Conservation (phyloP, 2,113 vertebrate genomes). For the Trematocara macrostoma region DNA sequence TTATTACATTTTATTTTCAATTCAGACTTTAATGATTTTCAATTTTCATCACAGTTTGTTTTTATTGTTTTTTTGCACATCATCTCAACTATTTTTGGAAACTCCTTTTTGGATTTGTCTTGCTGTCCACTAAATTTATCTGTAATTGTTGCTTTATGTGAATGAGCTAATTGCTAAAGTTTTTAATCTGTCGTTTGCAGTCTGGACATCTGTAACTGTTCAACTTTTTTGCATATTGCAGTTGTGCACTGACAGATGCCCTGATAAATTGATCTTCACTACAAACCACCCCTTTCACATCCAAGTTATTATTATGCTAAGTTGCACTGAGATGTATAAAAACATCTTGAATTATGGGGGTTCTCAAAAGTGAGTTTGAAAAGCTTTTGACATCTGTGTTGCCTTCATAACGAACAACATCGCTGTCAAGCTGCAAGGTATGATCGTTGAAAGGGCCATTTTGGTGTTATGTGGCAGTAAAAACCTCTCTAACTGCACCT, state of each 20-base stretch:
- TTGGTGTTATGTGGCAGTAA: constrained; percentile 22
- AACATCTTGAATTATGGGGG: background rate
- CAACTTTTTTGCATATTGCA: background rate
- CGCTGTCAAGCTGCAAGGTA: constrained; percentile 6
- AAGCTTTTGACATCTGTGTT: background rate
- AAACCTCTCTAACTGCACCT: constrained; percentile 6
- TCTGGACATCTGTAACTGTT: background rate
- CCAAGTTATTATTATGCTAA: background rate
- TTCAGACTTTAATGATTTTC: background rate
- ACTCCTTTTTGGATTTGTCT: background rate
- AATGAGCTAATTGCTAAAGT: background rate
- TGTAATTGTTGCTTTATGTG: background rate
- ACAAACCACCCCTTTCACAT: background rate
- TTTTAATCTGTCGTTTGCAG: background rate
- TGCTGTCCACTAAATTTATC: background rate
- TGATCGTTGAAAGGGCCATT: constrained; percentile 3
- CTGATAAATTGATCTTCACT: background rate
- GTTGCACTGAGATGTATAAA: background rate
- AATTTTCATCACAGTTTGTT: background rate
- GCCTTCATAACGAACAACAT: background rate
- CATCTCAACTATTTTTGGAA: background rate
- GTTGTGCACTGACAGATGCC: background rate
- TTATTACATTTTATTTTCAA: background rate
- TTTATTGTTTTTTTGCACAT: background rate
- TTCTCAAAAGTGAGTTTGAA: background rate